These are phyloP conservation scores for Drosophila biarmipes DNA, from an alignment of 1,140 invertebrate genomes.

Conservation along the genomic window DNA sequence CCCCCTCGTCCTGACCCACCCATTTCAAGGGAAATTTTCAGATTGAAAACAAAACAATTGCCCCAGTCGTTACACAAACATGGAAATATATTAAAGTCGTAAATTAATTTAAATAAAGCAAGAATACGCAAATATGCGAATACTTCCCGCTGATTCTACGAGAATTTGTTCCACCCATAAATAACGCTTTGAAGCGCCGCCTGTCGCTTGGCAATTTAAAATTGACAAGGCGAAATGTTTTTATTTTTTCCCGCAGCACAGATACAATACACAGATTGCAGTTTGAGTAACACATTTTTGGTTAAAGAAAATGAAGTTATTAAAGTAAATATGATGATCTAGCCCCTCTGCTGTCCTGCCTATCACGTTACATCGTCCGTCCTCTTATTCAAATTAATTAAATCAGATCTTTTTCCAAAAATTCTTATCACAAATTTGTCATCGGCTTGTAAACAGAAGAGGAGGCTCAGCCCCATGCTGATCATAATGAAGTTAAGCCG, in stretches of 20 bases:
- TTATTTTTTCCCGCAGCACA: too few species aligned
- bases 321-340: too few species aligned
- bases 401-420: constrained; percentile 53
- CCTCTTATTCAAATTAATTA: constrained; percentile 57
- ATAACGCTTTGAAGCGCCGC: constrained; percentile 61
- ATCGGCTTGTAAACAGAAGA: constrained; percentile 62
- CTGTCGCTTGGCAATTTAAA: constrained; percentile 12
- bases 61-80: constrained; percentile 33
- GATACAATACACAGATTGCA: too few species aligned
- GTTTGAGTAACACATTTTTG: too few species aligned
- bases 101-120: constrained; percentile 70
- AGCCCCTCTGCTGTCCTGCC: constrained; percentile 6
- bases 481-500: constrained; percentile 74
- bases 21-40: constrained; percentile 32
- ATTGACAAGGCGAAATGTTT: constrained; percentile 11
- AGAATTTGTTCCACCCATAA: constrained; percentile 36
- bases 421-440: constrained; percentile 79
- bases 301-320: too few species aligned
- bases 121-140: constrained; percentile 40
- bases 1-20: constrained; percentile 4
- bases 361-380: constrained; percentile 29
- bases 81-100: constrained; percentile 46
- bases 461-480: constrained; percentile 51
- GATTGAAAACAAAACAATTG: constrained; percentile 66
- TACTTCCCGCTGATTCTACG: constrained; percentile 43